A percentile compares a stretch with the other conserved stretches of the same genome.
These are phyloP conservation scores for Bergia puertoricense DNA, from an alignment of 92 coral and sea anemone genomes.

Conservation along the genomic window DNA sequence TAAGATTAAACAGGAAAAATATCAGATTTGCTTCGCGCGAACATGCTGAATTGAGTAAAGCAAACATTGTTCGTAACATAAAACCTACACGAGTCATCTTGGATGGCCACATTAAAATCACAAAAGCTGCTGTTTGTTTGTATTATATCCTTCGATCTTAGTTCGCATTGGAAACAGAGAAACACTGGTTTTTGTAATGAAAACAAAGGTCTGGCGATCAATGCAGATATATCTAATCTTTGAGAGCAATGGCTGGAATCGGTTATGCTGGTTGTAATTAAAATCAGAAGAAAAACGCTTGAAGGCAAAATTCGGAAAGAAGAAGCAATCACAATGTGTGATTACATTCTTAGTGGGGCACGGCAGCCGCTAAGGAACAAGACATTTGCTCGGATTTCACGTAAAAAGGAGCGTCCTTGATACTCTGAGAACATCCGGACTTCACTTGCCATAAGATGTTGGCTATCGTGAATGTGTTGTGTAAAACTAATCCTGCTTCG, in stretches of 20 bases:
- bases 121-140: conserved; percentile 35
- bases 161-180: neutral
- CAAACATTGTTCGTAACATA: conserved; percentile 17
- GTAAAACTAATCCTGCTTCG: neutral
- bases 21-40: neutral
- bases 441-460: conserved; percentile 24
- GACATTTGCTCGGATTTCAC: conserved; percentile 16
- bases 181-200: neutral
- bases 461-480: neutral
- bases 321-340: neutral
- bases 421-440: conserved; percentile 18
- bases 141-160: neutral
- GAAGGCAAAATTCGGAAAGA: conserved; percentile 32
- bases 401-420: neutral
- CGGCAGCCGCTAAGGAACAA: conserved; percentile 19
- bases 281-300: conserved; percentile 22
- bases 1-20: neutral
- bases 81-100: conserved; percentile 25
- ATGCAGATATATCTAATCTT: neutral
- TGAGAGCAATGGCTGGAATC: neutral
- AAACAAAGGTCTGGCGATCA: neutral
- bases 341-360: conserved; percentile 22
- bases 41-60: neutral
- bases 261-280: conserved; percentile 9
- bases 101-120: neutral